A percentile compares a stretch with the other conserved stretches of the same genome.
phyloP scores from a whole-genome alignment of 2,797 vertebrate genomes.

The Peromyscus nudipes region DNA sequence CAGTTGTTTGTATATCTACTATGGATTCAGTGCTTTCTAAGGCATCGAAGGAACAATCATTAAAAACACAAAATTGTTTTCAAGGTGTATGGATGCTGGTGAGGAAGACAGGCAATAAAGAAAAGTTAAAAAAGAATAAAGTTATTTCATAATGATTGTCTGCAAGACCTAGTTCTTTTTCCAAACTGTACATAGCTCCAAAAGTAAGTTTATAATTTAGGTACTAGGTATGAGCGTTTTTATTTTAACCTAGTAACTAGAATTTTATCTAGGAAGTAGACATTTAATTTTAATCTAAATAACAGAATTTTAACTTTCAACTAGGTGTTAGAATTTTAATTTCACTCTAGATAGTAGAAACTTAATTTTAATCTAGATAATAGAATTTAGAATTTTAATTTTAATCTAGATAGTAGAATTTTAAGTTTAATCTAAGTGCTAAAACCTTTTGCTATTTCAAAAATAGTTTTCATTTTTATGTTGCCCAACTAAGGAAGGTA shows the following conservation, averaged over 20 bases:
- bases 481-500: not conserved
- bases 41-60: not conserved
- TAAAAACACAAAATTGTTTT: constrained; percentile 18
- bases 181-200: not conserved
- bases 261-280: not conserved
- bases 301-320: not conserved
- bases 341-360: not conserved
- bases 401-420: not conserved
- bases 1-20: not conserved
- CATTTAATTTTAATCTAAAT: not conserved
- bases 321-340: not conserved
- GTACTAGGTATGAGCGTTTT: not conserved
- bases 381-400: not conserved
- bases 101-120: not conserved
- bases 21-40: not conserved
- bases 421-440: not conserved
- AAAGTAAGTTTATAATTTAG: not conserved
- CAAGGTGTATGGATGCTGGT: not conserved
- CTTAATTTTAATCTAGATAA: not conserved
- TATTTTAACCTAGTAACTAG: not conserved
- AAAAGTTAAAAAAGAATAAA: not conserved
- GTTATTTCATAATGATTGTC: not conserved
- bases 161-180: not conserved
- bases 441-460: not conserved
- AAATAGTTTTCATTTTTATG: not conserved